These are phyloP conservation scores for Nephrocerus scutellatus DNA, from an alignment of 2,888 invertebrate species.

Conservation along the genomic window DNA sequence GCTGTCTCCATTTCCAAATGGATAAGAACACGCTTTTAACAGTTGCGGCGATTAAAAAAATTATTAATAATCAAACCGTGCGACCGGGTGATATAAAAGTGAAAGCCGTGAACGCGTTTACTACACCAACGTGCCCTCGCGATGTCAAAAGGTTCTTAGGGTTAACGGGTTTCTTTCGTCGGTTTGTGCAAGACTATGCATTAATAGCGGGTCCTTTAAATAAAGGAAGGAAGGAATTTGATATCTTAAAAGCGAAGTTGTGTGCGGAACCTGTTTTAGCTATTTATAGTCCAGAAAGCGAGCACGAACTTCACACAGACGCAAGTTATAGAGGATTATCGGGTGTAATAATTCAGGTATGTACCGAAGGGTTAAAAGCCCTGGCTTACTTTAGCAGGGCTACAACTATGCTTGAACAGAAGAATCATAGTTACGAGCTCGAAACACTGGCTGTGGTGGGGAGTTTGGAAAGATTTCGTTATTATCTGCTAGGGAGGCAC, in stretches of 20 bases:
- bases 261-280: slow-evolving; percentile 8
- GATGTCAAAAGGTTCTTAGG: slow-evolving; percentile 10
- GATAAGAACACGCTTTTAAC: no score
- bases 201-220: slow-evolving; percentile 6
- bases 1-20: no score
- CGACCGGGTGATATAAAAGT: slow-evolving; percentile 5
- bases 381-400: slow-evolving; percentile 11
- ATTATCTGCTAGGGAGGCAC: no score
- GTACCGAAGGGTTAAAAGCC: slow-evolving; percentile 1
- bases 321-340: slow-evolving; percentile 8
- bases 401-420: slow-evolving; percentile 1
- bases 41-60: no score
- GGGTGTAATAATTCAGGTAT: slow-evolving; percentile 8
- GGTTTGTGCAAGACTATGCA: slow-evolving; percentile 11
- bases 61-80: slow-evolving; percentile 6
- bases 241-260: slow-evolving; percentile 7
- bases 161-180: slow-evolving; percentile 9
- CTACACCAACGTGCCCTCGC: not conserved
- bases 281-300: slow-evolving; percentile 2
- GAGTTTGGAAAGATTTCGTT: slow-evolving; percentile 5
- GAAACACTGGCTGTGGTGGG: not conserved
- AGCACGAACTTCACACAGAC: slow-evolving; percentile 8
- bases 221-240: slow-evolving; percentile 3
- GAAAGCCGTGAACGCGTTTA: not conserved
- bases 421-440: slow-evolving; percentile 7